These are phyloP conservation scores for Orchesella flavescens DNA, from an alignment of 2,888 invertebrate species.

Conservation along the genomic window DNA sequence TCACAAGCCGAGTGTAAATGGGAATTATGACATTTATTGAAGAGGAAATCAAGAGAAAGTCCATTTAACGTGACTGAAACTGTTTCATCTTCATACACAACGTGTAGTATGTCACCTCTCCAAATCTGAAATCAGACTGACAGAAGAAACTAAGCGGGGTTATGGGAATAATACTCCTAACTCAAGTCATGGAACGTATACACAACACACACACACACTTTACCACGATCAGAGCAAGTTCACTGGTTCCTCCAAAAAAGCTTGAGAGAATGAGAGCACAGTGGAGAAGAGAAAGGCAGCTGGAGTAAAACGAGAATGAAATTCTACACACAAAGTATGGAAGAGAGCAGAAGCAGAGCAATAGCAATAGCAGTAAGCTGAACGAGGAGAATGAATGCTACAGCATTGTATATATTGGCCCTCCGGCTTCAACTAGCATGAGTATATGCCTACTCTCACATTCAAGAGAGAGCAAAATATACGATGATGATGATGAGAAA, in stretches of 20 bases:
- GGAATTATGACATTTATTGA: conserved; percentile 63
- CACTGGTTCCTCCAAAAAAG: background rate
- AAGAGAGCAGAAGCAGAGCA: conserved; percentile 26
- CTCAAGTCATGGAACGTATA: background rate
- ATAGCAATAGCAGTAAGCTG: conserved; percentile 30
- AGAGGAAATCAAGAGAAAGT: conserved; percentile 57
- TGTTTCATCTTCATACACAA: conserved; percentile 18
- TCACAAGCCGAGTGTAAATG: conserved; percentile 57
- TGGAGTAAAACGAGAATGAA: conserved; percentile 57
- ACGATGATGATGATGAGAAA: background rate
- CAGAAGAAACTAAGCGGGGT: conserved; percentile 62
- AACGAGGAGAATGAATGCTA: background rate
- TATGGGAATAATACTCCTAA: conserved; percentile 46
- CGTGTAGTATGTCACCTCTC: conserved; percentile 58
- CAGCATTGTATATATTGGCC: conserved; percentile 8
- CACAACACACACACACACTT: no score
- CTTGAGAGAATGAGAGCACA: background rate
- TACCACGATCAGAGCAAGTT: background rate
- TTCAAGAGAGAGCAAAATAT: background rate
- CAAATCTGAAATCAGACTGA: conserved; percentile 63
- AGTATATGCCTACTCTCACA: no score
- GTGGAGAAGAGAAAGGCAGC: conserved; percentile 52
- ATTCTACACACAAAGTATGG: background rate
- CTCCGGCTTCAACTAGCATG: no score
- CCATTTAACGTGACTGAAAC: conserved; percentile 52